Evolutionary conservation across 2,113 vertebrate genomes (phyloP).

Genomic region (Tychaedon coryphoeus): DNA sequence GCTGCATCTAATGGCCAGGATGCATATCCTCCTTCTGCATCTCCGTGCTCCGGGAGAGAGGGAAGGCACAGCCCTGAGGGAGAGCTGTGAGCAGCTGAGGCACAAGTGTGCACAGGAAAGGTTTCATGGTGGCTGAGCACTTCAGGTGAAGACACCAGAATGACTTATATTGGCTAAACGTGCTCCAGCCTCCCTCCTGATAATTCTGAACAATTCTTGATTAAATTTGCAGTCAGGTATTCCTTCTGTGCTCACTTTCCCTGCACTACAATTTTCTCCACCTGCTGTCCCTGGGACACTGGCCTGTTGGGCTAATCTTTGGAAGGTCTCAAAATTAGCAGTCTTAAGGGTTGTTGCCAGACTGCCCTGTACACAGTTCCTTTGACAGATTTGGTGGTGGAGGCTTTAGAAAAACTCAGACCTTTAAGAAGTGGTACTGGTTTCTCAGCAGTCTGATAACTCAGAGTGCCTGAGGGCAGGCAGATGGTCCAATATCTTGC

Average conservation of each 20-base stretch:
- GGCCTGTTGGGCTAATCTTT: background rate
- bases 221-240: background rate
- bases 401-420: background rate
- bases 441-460: background rate
- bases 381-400: background rate
- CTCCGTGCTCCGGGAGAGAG: fast-evolving
- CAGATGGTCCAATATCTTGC: fast-evolving
- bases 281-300: background rate
- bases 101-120: background rate
- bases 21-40: fast-evolving
- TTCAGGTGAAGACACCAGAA: background rate
- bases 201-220: background rate
- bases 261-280: background rate
- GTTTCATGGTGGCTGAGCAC: background rate
- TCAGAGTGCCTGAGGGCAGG: background rate
- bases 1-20: background rate
- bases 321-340: background rate
- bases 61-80: background rate
- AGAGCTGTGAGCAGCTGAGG: background rate
- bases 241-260: background rate
- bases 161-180: background rate
- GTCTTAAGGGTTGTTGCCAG: background rate
- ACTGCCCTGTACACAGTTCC: fast-evolving
- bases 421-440: background rate
- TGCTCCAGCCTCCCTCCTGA: fast-evolving